Evolutionary conservation across 2,113 vertebrate species (phyloP).

Genomic region (Chrysemys picta): DNA sequence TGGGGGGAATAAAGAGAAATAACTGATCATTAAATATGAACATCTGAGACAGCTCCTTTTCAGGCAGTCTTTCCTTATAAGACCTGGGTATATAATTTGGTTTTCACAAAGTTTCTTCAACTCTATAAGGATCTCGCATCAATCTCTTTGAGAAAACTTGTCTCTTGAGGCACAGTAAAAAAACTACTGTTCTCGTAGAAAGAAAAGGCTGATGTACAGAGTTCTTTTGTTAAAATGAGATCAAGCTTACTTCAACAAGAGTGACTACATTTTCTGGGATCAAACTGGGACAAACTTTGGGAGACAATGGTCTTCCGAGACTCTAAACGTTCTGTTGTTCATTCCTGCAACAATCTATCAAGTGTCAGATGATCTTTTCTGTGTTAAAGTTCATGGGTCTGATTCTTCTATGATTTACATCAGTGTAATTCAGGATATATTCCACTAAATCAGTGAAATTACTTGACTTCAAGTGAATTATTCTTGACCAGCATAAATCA

Average conservation of each 20-base stretch:
- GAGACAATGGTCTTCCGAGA: neutral
- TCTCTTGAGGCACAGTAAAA: neutral
- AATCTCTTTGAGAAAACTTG: neutral
- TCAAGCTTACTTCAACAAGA: neutral
- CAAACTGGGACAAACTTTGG: neutral
- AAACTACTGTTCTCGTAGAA: neutral
- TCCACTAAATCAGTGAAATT: constrained; percentile 8
- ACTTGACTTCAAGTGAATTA: constrained; percentile 10
- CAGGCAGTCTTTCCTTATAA: neutral
- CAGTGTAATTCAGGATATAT: neutral
- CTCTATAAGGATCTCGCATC: neutral
- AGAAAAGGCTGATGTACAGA: neutral
- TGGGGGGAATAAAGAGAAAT: neutral
- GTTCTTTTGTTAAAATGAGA: neutral
- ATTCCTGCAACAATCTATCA: neutral
- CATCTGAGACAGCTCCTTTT: neutral
- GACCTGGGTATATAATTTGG: neutral
- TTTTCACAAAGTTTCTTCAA: constrained; percentile 17
- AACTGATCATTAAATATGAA: constrained; percentile 13
- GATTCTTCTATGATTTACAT: neutral
- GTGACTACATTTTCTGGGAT: neutral
- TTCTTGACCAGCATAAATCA: neutral
- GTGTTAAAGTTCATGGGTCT: constrained; percentile 23
- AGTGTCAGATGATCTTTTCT: neutral
- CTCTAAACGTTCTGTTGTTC: neutral